Percentiles rank a stretch among this genome's conserved stretches.
These are phyloP conservation scores for Galago senegalensis DNA, from an alignment of 2,797 vertebrate genomes.

Conservation along the genomic window DNA sequence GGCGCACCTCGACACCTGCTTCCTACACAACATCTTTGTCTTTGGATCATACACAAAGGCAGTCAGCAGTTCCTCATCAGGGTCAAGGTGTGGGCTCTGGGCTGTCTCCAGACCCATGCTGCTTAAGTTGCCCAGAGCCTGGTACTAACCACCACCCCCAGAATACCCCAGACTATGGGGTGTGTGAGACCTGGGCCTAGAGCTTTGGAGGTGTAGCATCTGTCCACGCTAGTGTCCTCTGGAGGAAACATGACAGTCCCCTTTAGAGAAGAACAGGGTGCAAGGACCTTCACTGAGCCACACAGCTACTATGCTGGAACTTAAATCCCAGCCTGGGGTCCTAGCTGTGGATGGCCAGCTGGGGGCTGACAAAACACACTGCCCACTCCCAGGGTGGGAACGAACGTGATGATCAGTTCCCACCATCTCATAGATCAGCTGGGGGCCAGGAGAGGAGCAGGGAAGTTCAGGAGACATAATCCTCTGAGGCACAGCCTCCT, in stretches of 20 bases:
- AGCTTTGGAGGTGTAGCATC: background rate
- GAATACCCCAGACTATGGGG: background rate
- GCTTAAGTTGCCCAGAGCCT: background rate
- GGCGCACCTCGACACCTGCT: fast-evolving
- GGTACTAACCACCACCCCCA: background rate
- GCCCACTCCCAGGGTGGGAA: too few relatives aligned
- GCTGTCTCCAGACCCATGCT: background rate
- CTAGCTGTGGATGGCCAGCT: background rate
- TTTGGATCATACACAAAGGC: background rate
- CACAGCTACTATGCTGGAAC: background rate
- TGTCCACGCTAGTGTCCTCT: background rate
- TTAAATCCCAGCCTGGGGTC: background rate
- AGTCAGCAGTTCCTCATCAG: background rate
- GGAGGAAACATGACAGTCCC: background rate
- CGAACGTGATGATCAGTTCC: background rate
- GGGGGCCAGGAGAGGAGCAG: background rate
- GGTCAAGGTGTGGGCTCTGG: background rate
- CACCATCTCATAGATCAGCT: background rate
- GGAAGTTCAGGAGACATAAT: too few relatives aligned
- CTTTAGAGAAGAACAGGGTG: fast-evolving
- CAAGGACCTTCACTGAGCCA: background rate
- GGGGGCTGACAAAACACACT: background rate
- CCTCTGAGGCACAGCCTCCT: background rate
- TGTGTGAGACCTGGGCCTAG: background rate
- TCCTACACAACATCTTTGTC: background rate